Conservation (phyloP, 2,113 vertebrate species). For the Rhynchomys soricoides region DNA sequence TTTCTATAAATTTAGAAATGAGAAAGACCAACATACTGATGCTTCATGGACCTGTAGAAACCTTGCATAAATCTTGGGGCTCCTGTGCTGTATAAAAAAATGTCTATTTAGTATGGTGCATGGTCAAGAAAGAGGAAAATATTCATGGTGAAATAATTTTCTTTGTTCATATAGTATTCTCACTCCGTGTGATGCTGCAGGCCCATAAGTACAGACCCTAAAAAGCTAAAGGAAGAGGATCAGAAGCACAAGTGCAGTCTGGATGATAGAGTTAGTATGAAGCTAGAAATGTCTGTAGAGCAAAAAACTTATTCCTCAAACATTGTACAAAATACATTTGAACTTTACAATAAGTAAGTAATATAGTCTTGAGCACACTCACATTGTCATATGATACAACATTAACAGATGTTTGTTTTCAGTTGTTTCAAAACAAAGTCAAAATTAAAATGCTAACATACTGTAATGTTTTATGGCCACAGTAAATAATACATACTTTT, state of each 20-base stretch:
- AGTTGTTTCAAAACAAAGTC: background rate
- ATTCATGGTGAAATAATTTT: background rate
- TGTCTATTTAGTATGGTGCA: background rate
- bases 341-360: background rate
- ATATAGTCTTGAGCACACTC: background rate
- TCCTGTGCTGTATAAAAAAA: background rate
- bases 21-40: background rate
- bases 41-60: fast-evolving
- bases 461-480: background rate
- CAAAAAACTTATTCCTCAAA: background rate
- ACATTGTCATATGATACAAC: background rate
- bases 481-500: background rate
- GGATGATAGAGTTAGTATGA: too few relatives aligned
- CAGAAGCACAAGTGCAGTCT: background rate
- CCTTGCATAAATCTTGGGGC: too few relatives aligned
- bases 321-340: background rate
- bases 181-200: background rate
- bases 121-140: background rate
- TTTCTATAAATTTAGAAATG: background rate
- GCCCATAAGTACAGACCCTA: too few relatives aligned
- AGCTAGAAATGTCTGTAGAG: too few relatives aligned
- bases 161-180: background rate
- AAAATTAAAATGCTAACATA: background rate
- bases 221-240: too few relatives aligned
- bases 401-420: background rate